Evolutionary conservation across 2,113 vertebrate species (phyloP).

Genomic region (Typhlomys cinereus): DNA sequence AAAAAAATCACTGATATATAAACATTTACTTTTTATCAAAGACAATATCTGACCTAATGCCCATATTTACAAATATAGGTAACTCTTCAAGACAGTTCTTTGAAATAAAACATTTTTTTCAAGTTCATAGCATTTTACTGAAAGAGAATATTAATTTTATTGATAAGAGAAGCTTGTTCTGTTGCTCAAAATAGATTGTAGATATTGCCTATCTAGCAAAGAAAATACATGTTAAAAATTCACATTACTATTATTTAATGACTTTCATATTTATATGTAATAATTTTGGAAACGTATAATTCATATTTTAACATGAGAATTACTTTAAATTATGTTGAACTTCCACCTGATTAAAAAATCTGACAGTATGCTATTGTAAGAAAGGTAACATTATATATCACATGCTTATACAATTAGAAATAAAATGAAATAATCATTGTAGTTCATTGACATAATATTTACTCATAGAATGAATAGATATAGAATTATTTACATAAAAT

Average conservation of each 20-base stretch:
- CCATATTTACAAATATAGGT: neutral
- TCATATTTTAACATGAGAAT: neutral
- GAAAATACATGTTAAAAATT: constrained; percentile 12
- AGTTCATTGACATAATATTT: neutral
- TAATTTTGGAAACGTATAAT: neutral
- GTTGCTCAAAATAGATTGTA: neutral
- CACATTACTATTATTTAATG: neutral
- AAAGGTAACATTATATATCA: constrained; percentile 7
- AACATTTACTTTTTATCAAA: neutral
- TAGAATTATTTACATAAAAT: neutral
- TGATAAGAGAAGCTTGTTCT: neutral
- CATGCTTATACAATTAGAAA: neutral
- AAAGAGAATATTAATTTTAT: constrained; percentile 6
- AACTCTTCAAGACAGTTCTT: constrained; percentile 18
- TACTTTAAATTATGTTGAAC: neutral
- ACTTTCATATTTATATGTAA: neutral
- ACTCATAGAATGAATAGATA: neutral
- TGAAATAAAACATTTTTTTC: neutral
- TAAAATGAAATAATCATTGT: neutral
- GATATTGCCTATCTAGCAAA: neutral
- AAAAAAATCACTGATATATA: constrained; percentile 4
- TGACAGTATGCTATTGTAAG: neutral
- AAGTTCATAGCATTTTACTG: neutral
- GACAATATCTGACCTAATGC: neutral
- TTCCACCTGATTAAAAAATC: neutral